Base-by-base conservation (phyloP, 1,140 invertebrate species). In the Xylocopa sonorina region DNA sequence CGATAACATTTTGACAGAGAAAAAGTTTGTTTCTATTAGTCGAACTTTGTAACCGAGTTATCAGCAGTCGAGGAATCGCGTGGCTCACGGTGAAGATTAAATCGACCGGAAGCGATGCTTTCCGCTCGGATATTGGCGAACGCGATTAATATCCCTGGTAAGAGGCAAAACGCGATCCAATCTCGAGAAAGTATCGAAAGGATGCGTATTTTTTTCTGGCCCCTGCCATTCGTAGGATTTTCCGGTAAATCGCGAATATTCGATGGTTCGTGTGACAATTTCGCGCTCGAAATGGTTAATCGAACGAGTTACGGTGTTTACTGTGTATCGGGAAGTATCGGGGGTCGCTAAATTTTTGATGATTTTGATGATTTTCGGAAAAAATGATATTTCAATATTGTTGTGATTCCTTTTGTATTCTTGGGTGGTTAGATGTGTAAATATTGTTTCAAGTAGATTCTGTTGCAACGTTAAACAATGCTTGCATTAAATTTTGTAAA, bases 11-110 rank as follows among this genome's bases (percentile, higher is more conserved):
- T 43, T 46, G 24, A 34, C 24, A 58, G 24, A 14, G 32, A 53
- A 66, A 75, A n/a, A n/a, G n/a, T n/a, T n/a, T n/a, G 24, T 75
- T 75, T 75, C 72, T 66, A 53, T 75, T 66, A 66, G 48, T 53
- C 18, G 10, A 75, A 75, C 72, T 75, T 75, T 48, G 24, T 72
- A 82, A 78, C 53, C 67, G 62, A 83, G 46, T 83, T 72, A 82
- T 81, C 72, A 18, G 29, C 41, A 27, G 43, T 50, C 38, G 34
- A 24, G 41, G 46, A 63, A 71, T 76, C 57, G 27, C 57, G 71
- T 50, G 73, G 29, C 55, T 67, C 79, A 53, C 71, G 75, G 81
- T 67, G 69, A 74, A 83, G 81, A 82, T 83, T 83, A 82, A 83
- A 83, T 67, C 80, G 81, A 43, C 24, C 81, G 43, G 67, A 50